Base-by-base conservation (phyloP, 2,113 vertebrate genomes). In the Coptodon bakossiorum region DNA sequence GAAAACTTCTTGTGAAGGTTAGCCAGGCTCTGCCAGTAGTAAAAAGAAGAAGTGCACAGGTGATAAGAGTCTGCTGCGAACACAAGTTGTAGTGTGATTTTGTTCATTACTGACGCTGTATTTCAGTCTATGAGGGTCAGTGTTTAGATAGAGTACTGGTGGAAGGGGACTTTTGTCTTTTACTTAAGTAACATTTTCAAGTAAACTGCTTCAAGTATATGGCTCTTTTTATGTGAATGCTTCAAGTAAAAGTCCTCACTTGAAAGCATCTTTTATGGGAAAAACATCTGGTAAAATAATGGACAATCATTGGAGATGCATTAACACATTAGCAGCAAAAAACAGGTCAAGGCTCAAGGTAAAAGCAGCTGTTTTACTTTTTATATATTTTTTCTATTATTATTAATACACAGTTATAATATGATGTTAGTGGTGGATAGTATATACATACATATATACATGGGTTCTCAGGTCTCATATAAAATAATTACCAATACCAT, bases 1-100 rank as follows among this genome's bases (percentile, higher is more conserved):
- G 80, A 93, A 92, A 93, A 90, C 83, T 86, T 91, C 66, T 53
- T n/a, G 38, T 92, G 84, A 89, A 91, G 86, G 89, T 92, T 81
- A 91, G 81, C 31, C 36, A 31, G 27, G 68, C 43, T 84, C 59
- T 52, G 83, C 19, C 92, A 82, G 52, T 34, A 73, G 91, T 29
- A 59, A 11, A 86, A 82, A 52, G 31, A 87, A 83, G 34, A 48
- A 40, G 66, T 4, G 16, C 24, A 61, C 81, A 83, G 45, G 14
- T 12, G 22, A 85, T 36, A 53, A 63, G 57, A 63, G 71, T 63
- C 83, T 80, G 80, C 84, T 36, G 66, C 59, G 11, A 81, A 87
- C 80, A 22, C 34, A 80, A 88, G 78, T 71, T 59, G 43, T 22
- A 22, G 36, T 81, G 36, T 68, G 53, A 76, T 4, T 50, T 17